Evolutionary conservation across 2,797 vertebrate species (phyloP), one percentile per base, ranked within the genome.

Genomic region (Atherinosoma microstoma): DNA sequence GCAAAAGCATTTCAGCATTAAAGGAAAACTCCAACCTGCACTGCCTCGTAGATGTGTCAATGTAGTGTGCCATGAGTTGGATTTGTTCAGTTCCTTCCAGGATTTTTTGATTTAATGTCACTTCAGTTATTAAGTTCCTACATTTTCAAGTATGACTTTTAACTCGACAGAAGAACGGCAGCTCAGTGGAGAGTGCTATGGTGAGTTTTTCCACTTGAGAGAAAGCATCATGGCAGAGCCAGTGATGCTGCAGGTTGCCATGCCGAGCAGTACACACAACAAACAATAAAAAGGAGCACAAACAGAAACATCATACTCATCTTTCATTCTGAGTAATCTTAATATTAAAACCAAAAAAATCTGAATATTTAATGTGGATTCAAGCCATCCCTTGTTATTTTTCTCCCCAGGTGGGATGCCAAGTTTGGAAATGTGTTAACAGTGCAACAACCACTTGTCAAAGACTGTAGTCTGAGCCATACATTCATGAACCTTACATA

Each of bases 181-280:
- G 70, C 62, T 24, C 62, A 45, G 64, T 1, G 34, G 42, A 53
- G 62, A 68, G 71, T 18, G 42, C 29, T 73, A 73, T 15, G 67
- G 24, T 29, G 71, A 81, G 60, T 71, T 81, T 79, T 86, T 84
- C 84, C 82, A 73, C 65, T 75, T 11, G 16, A 65, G 61, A 62
- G 61, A 72, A 74, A 76, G 63, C 35, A 8, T 38, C 65, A 12
- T 35, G 42, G 61, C 69, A 22, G 36, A 58, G 20, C 32, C 40
- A 64, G 20, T 4, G 45, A 36, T 45, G 57, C 45, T 77, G 76
- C 30, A 7, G 67, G 76, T 70, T 64, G 51, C 67, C 51, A 29
- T 30, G 57, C 38, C 49, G 53, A 73, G 62, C 40, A 59, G 64
- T 65, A 64, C 45, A 58, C 57, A 61, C 74, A 80, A 76, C 74